These are phyloP conservation scores for Drosophila ochracea DNA, from an alignment of 2,888 invertebrate genomes.

Conservation along the genomic window DNA sequence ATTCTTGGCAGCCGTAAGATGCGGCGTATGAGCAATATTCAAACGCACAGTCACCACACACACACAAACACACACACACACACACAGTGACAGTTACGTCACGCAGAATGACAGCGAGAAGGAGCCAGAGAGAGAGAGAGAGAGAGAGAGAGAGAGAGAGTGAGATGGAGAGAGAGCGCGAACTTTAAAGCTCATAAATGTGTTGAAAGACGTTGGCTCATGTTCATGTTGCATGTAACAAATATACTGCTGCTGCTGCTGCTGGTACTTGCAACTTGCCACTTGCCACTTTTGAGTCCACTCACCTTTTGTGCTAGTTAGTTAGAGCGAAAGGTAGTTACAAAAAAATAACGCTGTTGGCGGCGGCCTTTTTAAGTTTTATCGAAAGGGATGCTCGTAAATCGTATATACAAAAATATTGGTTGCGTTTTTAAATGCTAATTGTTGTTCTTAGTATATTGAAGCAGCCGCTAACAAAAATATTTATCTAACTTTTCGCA, in stretches of 20 bases:
- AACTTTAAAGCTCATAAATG: conserved; percentile 26
- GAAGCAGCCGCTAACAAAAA: background rate
- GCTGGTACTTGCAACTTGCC: background rate
- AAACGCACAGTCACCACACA: conserved; percentile 20
- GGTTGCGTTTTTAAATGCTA: conserved; percentile 49
- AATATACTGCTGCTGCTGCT: background rate
- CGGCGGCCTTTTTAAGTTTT: conserved; percentile 24
- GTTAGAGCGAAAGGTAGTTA: conserved; percentile 21
- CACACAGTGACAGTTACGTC: conserved; percentile 46
- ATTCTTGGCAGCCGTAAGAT: conserved; percentile 46
- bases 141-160: conserved; percentile 2
- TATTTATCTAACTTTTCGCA: background rate
- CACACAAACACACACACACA: conserved; percentile 8
- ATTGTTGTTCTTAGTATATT: conserved; percentile 41
- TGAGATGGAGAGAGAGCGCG: conserved; percentile 1
- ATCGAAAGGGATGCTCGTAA: conserved; percentile 39
- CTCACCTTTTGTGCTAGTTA: conserved; percentile 66
- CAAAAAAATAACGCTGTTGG: conserved; percentile 3
- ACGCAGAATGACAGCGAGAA: conserved; percentile 24
- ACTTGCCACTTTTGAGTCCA: conserved; percentile 49
- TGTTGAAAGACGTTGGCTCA: conserved; percentile 21
- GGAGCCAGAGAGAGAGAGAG: background rate
- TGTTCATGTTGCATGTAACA: conserved; percentile 48
- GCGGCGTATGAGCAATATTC: conserved; percentile 73
- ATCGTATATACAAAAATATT: conserved; percentile 44